Evolutionary conservation across 2,113 vertebrate species (phyloP).

Genomic region (Corynorhinus townsendii): DNA sequence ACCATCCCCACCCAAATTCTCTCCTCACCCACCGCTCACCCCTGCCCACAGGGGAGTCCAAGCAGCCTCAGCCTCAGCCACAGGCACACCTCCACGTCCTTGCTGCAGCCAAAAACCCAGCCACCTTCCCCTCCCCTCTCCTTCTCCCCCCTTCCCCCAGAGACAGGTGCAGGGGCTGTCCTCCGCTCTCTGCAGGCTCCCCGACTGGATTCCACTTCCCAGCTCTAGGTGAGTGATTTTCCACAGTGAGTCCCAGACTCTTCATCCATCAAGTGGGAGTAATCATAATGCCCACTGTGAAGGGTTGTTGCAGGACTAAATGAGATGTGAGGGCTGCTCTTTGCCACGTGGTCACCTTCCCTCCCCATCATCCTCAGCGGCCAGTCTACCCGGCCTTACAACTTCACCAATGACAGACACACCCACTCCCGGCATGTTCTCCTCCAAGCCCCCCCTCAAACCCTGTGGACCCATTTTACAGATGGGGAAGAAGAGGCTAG

Average conservation of each 20-base stretch:
- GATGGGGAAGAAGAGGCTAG: background rate
- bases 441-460: background rate
- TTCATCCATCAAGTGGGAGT: background rate
- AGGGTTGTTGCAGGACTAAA: background rate
- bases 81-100: background rate
- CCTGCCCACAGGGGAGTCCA: background rate
- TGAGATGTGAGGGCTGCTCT: background rate
- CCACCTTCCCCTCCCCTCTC: background rate
- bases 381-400: background rate
- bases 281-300: background rate
- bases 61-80: too few relatives aligned
- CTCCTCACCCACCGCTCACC: background rate
- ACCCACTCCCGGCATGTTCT: background rate
- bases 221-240: background rate
- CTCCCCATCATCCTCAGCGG: background rate
- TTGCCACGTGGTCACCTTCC: background rate
- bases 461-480: background rate
- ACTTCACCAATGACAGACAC: background rate
- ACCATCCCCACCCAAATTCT: background rate
- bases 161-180: background rate
- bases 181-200: background rate
- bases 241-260: background rate
- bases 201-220: background rate
- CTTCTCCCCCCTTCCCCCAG: background rate
- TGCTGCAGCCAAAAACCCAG: too few relatives aligned